phyloP scores from a whole-genome alignment of 2,113 vertebrate species.

The Patagioenas fasciata region DNA sequence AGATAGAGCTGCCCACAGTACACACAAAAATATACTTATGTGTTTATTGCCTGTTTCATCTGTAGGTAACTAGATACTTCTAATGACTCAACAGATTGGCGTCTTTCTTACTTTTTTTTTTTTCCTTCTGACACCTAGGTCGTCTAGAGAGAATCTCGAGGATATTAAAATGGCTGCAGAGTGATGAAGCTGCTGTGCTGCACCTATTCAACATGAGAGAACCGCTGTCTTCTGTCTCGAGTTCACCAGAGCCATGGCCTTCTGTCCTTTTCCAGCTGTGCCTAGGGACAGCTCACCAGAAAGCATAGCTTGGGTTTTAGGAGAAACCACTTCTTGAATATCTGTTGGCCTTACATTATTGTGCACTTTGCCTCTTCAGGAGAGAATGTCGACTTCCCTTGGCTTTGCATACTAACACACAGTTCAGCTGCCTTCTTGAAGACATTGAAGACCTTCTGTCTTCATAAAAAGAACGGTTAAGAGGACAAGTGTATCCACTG shows the following conservation, averaged over 20 bases:
- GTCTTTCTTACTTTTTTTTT: background rate
- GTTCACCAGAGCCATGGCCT: conserved; percentile 22
- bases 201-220: background rate
- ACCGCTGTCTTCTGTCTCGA: background rate
- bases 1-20: background rate
- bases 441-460: conserved; percentile 9
- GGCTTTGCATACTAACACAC: conserved; percentile 48
- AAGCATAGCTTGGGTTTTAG: background rate
- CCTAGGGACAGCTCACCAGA: background rate
- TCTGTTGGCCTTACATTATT: conserved; percentile 37
- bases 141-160: conserved; percentile 68
- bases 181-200: conserved; percentile 36
- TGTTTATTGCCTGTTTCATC: background rate
- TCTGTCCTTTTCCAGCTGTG: conserved; percentile 16
- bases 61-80: background rate
- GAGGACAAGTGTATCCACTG: conserved; percentile 59
- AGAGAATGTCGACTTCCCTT: conserved; percentile 1
- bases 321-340: background rate
- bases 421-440: conserved; percentile 22
- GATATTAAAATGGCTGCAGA: conserved; percentile 69
- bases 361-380: background rate
- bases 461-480: conserved; percentile 10
- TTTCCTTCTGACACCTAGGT: background rate
- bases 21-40: background rate
- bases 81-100: background rate